phyloP scores from a whole-genome alignment of 1,140 invertebrate genomes.

The Chionoecetes opilio region DNA sequence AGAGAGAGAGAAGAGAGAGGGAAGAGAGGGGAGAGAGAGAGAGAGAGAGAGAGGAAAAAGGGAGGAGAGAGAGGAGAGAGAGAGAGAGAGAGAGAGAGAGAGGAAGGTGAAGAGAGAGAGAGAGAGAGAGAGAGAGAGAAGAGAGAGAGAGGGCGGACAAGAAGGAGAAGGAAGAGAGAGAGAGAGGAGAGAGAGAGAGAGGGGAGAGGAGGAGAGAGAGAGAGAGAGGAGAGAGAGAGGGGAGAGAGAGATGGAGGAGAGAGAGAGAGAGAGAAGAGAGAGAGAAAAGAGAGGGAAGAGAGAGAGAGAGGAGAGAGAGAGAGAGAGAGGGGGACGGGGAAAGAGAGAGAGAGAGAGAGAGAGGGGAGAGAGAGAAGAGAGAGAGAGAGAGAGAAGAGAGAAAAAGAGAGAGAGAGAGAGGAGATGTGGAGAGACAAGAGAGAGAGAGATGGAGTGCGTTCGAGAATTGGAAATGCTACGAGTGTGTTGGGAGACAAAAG shows the following conservation, averaged over 20 bases:
- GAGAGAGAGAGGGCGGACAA: not conserved
- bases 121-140: not conserved
- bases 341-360: slow-evolving; percentile 6
- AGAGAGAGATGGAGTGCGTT: too few relatives aligned
- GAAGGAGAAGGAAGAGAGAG: slow-evolving; percentile 39
- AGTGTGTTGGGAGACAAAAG: too few relatives aligned
- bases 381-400: too few relatives aligned
- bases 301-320: not conserved
- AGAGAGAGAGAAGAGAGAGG: not conserved
- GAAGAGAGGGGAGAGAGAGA: not conserved
- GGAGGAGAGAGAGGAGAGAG: not conserved
- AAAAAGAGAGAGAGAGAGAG: too few relatives aligned
- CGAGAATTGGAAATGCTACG: too few relatives aligned
- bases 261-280: not conserved
- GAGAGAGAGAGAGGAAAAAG: not conserved
- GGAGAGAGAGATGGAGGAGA: not conserved
- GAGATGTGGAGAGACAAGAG: too few relatives aligned
- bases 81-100: too few relatives aligned
- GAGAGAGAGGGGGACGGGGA: slow-evolving; percentile 17
- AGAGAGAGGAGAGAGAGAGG: not conserved
- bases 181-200: slow-evolving; percentile 60
- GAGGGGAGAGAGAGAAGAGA: too few relatives aligned
- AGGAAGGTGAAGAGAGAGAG: not conserved
- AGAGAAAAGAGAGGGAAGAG: not conserved
- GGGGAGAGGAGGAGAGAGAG: not conserved